Evolutionary conservation across 1,140 invertebrate genomes (phyloP).

Genomic region (Eurytemora carolleeae): DNA sequence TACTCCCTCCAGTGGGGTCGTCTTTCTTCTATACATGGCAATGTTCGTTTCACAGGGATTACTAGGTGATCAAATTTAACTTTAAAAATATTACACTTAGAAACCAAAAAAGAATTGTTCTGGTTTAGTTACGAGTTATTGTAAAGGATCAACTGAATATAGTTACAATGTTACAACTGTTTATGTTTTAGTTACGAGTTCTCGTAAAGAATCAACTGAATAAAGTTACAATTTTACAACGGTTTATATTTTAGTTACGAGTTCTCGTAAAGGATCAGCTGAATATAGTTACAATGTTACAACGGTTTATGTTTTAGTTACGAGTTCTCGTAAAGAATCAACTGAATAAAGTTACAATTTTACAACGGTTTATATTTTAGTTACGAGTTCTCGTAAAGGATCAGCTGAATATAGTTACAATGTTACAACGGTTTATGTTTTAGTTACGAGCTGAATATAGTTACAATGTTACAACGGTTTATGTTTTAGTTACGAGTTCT

Average conservation of each 20-base stretch:
- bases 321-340: not conserved
- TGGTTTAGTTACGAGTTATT: too few relatives aligned
- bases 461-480: slow-evolving; percentile 21
- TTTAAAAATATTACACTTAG: not conserved
- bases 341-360: not conserved
- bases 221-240: not conserved
- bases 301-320: not conserved
- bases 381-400: not conserved
- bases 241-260: too few relatives aligned
- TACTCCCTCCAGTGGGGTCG: slow-evolving; percentile 46
- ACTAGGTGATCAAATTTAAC: not conserved
- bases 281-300: not conserved
- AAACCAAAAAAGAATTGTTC: too few relatives aligned
- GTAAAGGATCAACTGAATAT: not conserved
- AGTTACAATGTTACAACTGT: not conserved
- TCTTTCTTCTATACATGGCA: slow-evolving; percentile 60
- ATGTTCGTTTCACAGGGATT: slow-evolving; percentile 47
- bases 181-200: not conserved
- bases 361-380: not conserved
- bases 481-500: slow-evolving; percentile 80
- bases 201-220: not conserved
- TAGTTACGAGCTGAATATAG: slow-evolving; percentile 48
- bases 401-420: not conserved
- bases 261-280: not conserved
- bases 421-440: slow-evolving; percentile 43